These are phyloP conservation scores for Phalacrocorax carbo DNA, from an alignment of 2,113 vertebrate genomes.

Conservation along the genomic window DNA sequence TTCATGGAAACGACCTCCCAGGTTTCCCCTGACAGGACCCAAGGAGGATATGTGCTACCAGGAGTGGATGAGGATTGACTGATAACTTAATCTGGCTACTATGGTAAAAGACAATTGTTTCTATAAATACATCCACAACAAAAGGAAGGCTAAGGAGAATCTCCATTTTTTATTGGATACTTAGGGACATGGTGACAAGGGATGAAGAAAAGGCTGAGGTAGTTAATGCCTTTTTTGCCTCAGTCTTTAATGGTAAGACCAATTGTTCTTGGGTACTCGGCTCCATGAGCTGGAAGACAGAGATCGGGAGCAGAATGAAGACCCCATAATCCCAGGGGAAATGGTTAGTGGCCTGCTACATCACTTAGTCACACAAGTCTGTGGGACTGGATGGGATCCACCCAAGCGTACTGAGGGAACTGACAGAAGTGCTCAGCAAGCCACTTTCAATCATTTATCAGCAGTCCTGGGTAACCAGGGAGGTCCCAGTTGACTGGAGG, in stretches of 20 bases:
- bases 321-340: background rate
- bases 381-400: background rate
- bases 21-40: background rate
- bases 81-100: background rate
- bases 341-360: background rate
- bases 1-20: background rate
- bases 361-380: background rate
- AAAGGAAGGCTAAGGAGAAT: background rate
- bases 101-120: background rate
- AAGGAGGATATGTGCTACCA: background rate
- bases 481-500: background rate
- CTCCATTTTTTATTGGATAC: background rate
- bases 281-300: background rate
- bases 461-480: background rate
- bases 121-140: background rate
- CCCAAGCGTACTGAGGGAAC: background rate
- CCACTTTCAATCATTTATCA: background rate
- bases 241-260: background rate
- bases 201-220: background rate
- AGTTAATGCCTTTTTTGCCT: background rate
- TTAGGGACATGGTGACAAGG: background rate
- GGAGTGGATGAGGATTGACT: background rate
- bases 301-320: background rate
- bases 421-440: background rate
- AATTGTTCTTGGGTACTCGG: background rate